Base-by-base conservation (phyloP, 1,140 invertebrate species). In the Drosophila ohnishii region DNA sequence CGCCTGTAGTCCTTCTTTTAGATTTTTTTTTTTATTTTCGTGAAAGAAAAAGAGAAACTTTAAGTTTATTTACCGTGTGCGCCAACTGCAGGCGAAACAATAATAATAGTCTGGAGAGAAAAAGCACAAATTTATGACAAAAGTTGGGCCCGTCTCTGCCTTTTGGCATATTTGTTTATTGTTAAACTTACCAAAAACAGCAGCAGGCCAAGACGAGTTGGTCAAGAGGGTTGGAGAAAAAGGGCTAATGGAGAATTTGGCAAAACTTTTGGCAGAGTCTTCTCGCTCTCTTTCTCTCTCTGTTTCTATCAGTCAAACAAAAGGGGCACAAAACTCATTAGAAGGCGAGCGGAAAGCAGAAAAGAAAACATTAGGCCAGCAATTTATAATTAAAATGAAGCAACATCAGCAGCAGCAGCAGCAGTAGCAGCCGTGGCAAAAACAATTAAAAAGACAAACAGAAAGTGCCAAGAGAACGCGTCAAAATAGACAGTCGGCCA, bases 301-400 rank as follows among this genome's bases (percentile, higher is more conserved):
- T 5, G 0, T 14, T 1, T 67, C 50, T 70, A 66, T 70, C 67
- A 71, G 51, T 58, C 51, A 58, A 50, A 71, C 67, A 50, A 71
- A 70, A 71, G 53, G 72, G 53, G 72, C 30, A 51, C 44, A 59
- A 70, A 72, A 72, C 64, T 72, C 69, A 72, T 72, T 72, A 70
- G 69, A 53, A 69, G 64, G 44, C 65, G 19, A 60, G 55, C 45
- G 57, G 35, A 71, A 70, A 59, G 51, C 51, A 55, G 56, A 73
- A 73, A 60, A 53, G 57, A 73, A 73, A 71, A 71, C 67, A 71
- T 71, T 71, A 71, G 65, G 72, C 53, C 55, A 67, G 40, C 53
- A 75, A 75, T 76, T 75, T 75, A 75, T 75, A 75, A 75, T 75
- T 76, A 75, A 75, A 75, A 67, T 39, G 55, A 42, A 75, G 35